Base-by-base conservation (phyloP, 2,888 invertebrate genomes). In the Hylaea fasciaria region DNA sequence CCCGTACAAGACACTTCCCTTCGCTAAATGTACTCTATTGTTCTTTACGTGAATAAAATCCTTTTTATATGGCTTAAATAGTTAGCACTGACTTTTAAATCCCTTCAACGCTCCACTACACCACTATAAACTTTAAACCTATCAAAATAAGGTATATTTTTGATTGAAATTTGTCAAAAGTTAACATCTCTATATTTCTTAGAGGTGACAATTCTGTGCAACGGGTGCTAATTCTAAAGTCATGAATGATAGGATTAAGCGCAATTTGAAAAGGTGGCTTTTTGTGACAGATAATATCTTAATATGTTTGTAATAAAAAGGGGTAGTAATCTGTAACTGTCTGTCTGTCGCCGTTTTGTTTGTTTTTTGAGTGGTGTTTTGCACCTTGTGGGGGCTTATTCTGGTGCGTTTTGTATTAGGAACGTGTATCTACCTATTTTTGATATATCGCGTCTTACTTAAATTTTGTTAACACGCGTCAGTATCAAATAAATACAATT, bases 261-360 rank as follows among this genome's bases (percentile, higher is more conserved):
- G 73, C 74, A 82, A 64, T 85, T 82, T 85, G 81, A 86, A 83
- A 84, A 85, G 84, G 76, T 72, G 67, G 76, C 73, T 85, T 87
- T 87, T 88, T 78, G 76, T 82, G 73, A 54, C 71, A 76, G 90
- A 91, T 91, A 81, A 88, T 89, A 90, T 91, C 89, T 90, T 91
- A 89, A 91, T 91, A 86, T 87, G 85, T 80, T 86, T 88, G 80
- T 87, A 83, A 89, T 87, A 85, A 86, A 85, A 86, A 85, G 80
- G 83, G 85, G 76, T 77, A 76, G 79, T 90, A 91, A 91, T 91
- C 91, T 91, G 89, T 91, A 91, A 91, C 91, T 91, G 91, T 90
- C 84, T 78, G 83, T 80, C 56, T 67, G 69, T 37, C 66, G 70
- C 68, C 69, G 78, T 82, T 83, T 61, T 85, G 81, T 80, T 62